A percentile compares a stretch with the other conserved stretches of the same genome.
These are phyloP conservation scores for Pimpla rufipes DNA, from an alignment of 2,888 invertebrate species.

Conservation along the genomic window DNA sequence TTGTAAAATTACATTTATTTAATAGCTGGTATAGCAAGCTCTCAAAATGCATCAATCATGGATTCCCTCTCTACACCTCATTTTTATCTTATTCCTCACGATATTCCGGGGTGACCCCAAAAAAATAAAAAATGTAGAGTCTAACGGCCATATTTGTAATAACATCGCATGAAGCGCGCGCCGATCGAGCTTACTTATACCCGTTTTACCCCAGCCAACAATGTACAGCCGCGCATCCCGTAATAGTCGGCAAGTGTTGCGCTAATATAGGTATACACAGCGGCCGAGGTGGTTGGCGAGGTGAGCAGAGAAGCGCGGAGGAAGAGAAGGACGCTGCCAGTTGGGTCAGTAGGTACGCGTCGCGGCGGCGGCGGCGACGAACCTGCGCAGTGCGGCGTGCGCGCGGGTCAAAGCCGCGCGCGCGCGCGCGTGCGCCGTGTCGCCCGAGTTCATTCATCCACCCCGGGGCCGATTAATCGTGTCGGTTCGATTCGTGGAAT, in stretches of 20 bases:
- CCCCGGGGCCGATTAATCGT: conserved; percentile 67
- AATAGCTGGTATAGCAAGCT: no score
- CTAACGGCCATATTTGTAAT: neutral
- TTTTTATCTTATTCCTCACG: no score
- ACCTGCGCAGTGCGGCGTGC: conserved; percentile 21
- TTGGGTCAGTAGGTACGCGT: conserved; percentile 64
- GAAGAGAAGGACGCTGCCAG: conserved; percentile 50
- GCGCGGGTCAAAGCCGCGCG: conserved; percentile 41
- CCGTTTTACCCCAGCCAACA: neutral
- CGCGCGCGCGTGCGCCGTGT: conserved; percentile 24
- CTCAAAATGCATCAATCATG: no score
- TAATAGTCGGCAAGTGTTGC: neutral
- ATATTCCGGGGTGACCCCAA: no score
- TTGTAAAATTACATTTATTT: no score
- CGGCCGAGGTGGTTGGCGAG: conserved; percentile 10
- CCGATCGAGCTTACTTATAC: neutral
- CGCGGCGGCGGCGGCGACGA: conserved; percentile 11
- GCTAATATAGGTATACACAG: conserved; percentile 28
- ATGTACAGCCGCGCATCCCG: neutral
- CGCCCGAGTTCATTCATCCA: conserved; percentile 71
- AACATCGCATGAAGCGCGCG: neutral
- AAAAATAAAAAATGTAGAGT: no score
- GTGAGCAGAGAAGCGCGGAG: conserved; percentile 38
- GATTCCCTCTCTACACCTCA: no score
- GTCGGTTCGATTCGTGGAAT: conserved; percentile 63